Evolutionary conservation across 2,797 vertebrate genomes (phyloP).

Genomic region (Gambelia wislizenii): DNA sequence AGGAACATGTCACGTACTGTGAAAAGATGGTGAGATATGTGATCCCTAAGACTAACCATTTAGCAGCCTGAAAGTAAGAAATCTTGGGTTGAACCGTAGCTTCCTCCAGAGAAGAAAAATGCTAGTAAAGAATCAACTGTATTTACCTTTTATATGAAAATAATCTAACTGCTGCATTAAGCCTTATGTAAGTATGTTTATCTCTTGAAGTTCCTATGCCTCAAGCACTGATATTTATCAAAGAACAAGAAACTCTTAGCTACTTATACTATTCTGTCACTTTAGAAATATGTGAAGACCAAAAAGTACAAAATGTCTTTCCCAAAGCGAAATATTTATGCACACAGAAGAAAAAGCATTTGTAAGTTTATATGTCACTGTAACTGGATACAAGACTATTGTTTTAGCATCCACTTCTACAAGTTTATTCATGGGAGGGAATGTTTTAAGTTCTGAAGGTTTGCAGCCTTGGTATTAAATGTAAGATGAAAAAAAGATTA

Average conservation of each 20-base stretch:
- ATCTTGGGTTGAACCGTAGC: not conserved
- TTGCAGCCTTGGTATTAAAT: conserved; percentile 31
- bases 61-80: not conserved
- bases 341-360: conserved; percentile 1
- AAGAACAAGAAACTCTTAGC: not conserved
- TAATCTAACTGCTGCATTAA: not conserved
- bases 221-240: conserved; percentile 14
- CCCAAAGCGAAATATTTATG: conserved; percentile 36
- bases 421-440: conserved; percentile 34
- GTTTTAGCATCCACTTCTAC: conserved; percentile 19
- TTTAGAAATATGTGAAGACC: conserved; percentile 16
- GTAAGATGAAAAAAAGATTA: not conserved
- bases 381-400: conserved; percentile 25
- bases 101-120: not conserved
- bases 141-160: conserved; percentile 2
- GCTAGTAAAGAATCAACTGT: not conserved
- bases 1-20: not conserved
- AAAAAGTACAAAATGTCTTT: conserved; percentile 30
- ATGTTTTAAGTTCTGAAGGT: conserved; percentile 12
- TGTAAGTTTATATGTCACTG: conserved; percentile 24
- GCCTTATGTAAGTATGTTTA: not conserved
- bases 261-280: not conserved
- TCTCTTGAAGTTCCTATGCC: conserved; percentile 8
- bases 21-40: not conserved
- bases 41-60: not conserved